Percentiles rank a stretch among this genome's conserved stretches.
phyloP scores from a whole-genome alignment of 2,797 vertebrate species.

The Sebastes wilsoni region DNA sequence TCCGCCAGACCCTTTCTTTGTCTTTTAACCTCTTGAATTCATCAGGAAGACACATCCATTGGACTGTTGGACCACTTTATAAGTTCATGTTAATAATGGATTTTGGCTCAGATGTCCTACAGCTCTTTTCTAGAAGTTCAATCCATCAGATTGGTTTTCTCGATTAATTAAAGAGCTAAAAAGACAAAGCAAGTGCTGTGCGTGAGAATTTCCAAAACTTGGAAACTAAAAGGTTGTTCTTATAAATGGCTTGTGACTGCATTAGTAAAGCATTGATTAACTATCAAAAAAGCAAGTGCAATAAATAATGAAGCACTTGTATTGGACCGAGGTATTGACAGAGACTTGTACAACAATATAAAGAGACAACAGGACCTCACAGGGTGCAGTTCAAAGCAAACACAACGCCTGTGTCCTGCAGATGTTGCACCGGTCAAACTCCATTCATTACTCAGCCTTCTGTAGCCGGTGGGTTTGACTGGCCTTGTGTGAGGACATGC shows the following conservation, averaged over 20 bases:
- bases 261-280: not conserved
- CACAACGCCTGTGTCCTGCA: constrained; percentile 19
- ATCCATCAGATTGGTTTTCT: too few relatives aligned
- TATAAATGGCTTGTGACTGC: not conserved
- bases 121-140: not conserved
- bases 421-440: constrained; percentile 40
- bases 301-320: not conserved
- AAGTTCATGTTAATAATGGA: not conserved
- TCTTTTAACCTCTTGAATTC: not conserved
- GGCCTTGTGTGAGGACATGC: constrained; percentile 62
- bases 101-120: not conserved
- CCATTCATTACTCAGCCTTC: constrained; percentile 39
- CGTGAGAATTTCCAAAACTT: not conserved
- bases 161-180: not conserved
- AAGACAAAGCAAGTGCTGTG: not conserved
- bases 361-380: constrained; percentile 4
- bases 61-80: not conserved
- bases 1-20: not conserved
- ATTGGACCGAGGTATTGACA: not conserved
- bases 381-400: constrained; percentile 12
- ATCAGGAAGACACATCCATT: not conserved
- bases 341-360: not conserved
- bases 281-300: not conserved
- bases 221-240: not conserved
- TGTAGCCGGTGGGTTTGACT: constrained; percentile 30